phyloP scores from a whole-genome alignment of 1,140 invertebrate species.

The Homarus americanus region DNA sequence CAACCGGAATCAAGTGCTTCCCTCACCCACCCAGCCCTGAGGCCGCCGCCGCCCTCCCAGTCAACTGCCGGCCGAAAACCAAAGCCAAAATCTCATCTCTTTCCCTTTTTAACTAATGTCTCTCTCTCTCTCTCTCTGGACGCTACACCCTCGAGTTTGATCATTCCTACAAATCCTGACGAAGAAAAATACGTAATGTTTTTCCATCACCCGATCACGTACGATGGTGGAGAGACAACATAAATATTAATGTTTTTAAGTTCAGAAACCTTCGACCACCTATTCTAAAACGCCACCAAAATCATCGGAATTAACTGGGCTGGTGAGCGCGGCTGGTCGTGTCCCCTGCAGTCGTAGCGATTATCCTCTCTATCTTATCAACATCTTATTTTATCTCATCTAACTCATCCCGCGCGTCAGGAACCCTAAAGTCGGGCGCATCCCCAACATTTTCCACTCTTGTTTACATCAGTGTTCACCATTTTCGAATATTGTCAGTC shows the following conservation, averaged over 20 bases:
- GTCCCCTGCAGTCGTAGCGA: constrained; percentile 67
- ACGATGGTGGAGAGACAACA: too few relatives aligned
- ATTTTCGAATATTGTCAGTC: background rate
- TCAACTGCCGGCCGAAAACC: constrained; percentile 21
- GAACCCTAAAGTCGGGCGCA: constrained; percentile 48
- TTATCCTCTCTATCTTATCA: constrained; percentile 67
- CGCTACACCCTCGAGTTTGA: background rate
- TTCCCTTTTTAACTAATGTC: background rate
- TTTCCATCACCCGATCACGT: background rate
- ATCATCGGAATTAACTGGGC: constrained; percentile 1
- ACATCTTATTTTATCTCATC: constrained; percentile 72
- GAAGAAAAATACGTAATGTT: background rate
- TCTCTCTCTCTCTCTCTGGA: background rate
- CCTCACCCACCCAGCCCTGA: constrained; percentile 2
- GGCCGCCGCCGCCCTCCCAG: constrained; percentile 12
- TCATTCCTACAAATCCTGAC: background rate
- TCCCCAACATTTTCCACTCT: background rate
- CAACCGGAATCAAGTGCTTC: constrained; percentile 71
- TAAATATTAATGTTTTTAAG: too few relatives aligned
- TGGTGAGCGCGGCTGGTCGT: background rate
- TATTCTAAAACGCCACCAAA: constrained; percentile 38
- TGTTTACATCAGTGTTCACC: background rate
- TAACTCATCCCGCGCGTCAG: constrained; percentile 58
- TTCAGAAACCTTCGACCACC: background rate
- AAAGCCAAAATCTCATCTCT: background rate